Percentiles rank a stretch among this genome's conserved stretches.
These are phyloP conservation scores for Agrochola litura DNA, from an alignment of 2,888 invertebrate species.

Conservation along the genomic window DNA sequence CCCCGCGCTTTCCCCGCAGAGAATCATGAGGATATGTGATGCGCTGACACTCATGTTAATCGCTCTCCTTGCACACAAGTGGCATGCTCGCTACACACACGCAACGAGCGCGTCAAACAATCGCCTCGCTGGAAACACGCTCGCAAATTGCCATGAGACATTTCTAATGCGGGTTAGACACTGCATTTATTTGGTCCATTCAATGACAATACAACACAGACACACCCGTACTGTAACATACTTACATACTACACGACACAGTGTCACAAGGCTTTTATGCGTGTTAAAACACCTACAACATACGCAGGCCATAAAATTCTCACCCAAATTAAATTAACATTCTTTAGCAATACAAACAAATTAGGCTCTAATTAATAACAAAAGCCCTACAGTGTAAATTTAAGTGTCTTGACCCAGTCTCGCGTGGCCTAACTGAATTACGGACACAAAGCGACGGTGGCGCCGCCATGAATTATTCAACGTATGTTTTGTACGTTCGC, in stretches of 20 bases:
- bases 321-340: conserved; percentile 23
- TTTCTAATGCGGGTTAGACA: no score
- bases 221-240: no score
- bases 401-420: conserved; percentile 60
- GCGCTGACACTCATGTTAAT: background rate
- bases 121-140: background rate
- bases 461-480: conserved; percentile 79
- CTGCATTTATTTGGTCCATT: no score
- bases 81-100: background rate
- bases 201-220: no score
- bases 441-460: conserved; percentile 74
- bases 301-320: background rate
- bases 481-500: conserved; percentile 71
- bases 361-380: conserved; percentile 46
- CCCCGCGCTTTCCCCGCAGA: no score
- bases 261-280: background rate
- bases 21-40: no score
- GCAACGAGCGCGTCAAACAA: background rate
- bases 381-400: conserved; percentile 45
- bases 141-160: background rate
- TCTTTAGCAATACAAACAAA: conserved; percentile 32
- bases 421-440: conserved; percentile 78
- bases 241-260: background rate
- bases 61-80: background rate
- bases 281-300: background rate